Conservation (phyloP, 2,113 vertebrate genomes). For the Globicephala melas region DNA sequence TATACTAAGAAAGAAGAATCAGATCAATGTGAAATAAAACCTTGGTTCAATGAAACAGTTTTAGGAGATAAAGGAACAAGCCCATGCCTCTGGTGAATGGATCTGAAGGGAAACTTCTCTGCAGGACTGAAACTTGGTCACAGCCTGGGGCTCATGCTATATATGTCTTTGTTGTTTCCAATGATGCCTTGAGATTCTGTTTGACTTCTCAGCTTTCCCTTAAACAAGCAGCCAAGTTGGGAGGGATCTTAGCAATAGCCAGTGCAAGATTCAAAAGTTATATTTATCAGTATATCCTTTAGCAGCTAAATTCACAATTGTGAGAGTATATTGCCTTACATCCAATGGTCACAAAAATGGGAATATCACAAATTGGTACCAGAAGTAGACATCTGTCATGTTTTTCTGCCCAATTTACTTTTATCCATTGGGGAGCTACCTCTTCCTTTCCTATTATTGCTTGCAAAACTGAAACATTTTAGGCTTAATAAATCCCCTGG, state of each 20-base stretch:
- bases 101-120: not conserved
- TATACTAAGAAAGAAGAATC: constrained; percentile 20
- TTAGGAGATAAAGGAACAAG: not conserved
- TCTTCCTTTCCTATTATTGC: not conserved
- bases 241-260: not conserved
- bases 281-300: not conserved
- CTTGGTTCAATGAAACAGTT: not conserved
- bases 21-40: constrained; percentile 46
- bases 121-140: not conserved
- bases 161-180: not conserved
- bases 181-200: not conserved
- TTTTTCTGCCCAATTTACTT: not conserved
- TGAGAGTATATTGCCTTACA: not conserved
- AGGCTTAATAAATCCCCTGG: not conserved
- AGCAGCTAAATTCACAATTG: not conserved
- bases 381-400: not conserved
- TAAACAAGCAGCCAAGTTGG: not conserved
- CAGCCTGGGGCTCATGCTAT: not conserved
- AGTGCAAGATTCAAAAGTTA: not conserved
- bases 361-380: not conserved
- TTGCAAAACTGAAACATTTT: not conserved
- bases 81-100: not conserved
- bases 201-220: not conserved
- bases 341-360: not conserved
- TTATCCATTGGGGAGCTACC: not conserved